Base-by-base conservation (phyloP, 2,888 invertebrate genomes). In the Eucriotettix oculatus region DNA sequence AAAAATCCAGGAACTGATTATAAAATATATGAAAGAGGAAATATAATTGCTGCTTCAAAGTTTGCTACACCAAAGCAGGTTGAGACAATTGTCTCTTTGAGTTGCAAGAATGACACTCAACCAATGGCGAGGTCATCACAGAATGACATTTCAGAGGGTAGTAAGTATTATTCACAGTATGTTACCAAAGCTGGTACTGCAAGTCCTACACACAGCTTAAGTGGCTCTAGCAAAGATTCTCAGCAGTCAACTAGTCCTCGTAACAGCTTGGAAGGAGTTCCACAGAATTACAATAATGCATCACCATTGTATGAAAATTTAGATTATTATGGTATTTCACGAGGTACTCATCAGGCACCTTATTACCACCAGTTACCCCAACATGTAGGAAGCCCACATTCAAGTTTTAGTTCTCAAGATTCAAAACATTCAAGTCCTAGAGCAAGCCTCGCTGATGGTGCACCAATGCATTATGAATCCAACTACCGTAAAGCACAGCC, bases 251-350 rank as follows among this genome's bases (percentile, higher is more conserved):
- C 71, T 60, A 74, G 74, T 64, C 74, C 74, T 16, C 67, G 73
- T 60, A 67, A 71, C 10, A 73, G 72, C 63, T 66, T 73, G 54
- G 70, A 69, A 16, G 67, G 65, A 54, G 67, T 65, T 16, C 60
- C 73, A 74, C 57, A 64, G 59, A 64, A 65, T 56, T 66, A 66
- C 60, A 72, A 67, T 65, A 67, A 54, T 29, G 29, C 14, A 16
- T 74, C 75, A 10, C 83, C 84, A 0, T 84, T 90, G 41, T 90
- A 90, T 71, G 90, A 90, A 72, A 90, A 90, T 72, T 79, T 90
- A 59, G 89, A 89, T 66, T 89, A 87, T 70, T 89, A 87, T 75
- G 78, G 80, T 9, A 75, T 76, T 10, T 74, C 77, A 11, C 67
- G 66, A 41, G 71, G 70, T 58, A 76, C 78, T 42, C 9, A n/a